Evolutionary conservation across 2,888 invertebrate genomes (phyloP).

Genomic region (Nemotelus nigrinus): DNA sequence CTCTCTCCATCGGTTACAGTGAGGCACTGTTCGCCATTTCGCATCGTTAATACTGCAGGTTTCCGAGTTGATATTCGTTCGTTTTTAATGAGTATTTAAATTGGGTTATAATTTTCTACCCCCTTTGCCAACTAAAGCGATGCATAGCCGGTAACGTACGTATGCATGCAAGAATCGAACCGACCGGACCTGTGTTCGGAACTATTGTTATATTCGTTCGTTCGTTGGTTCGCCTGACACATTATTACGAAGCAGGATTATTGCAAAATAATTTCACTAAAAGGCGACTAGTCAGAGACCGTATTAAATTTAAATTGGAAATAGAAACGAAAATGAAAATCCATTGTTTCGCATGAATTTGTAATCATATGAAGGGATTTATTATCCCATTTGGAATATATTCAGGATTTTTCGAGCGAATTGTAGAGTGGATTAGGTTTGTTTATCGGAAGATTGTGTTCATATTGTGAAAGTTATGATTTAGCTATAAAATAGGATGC

Average conservation of each 20-base stretch:
- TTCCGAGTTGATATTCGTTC: slow-evolving; percentile 36
- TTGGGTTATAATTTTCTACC: slow-evolving; percentile 50
- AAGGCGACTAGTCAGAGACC: slow-evolving; percentile 13
- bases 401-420: too few relatives aligned
- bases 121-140: slow-evolving; percentile 29
- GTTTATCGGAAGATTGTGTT: too few relatives aligned
- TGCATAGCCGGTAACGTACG: not conserved
- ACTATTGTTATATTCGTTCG: not conserved
- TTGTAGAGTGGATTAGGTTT: too few relatives aligned
- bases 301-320: slow-evolving; percentile 27
- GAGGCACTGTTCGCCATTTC: not conserved
- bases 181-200: not conserved
- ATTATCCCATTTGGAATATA: not conserved
- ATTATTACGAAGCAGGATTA: slow-evolving; percentile 39
- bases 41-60: slow-evolving; percentile 36
- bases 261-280: slow-evolving; percentile 39
- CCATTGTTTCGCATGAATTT: slow-evolving; percentile 31
- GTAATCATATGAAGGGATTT: slow-evolving; percentile 17
- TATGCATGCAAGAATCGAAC: not conserved
- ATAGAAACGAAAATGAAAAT: slow-evolving; percentile 30
- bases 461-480: too few relatives aligned
- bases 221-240: not conserved
- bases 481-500: too few relatives aligned
- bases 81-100: slow-evolving; percentile 51
- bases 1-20: too few relatives aligned